Conservation (phyloP, 2,113 vertebrate species). For the Athene cunicularia region DNA sequence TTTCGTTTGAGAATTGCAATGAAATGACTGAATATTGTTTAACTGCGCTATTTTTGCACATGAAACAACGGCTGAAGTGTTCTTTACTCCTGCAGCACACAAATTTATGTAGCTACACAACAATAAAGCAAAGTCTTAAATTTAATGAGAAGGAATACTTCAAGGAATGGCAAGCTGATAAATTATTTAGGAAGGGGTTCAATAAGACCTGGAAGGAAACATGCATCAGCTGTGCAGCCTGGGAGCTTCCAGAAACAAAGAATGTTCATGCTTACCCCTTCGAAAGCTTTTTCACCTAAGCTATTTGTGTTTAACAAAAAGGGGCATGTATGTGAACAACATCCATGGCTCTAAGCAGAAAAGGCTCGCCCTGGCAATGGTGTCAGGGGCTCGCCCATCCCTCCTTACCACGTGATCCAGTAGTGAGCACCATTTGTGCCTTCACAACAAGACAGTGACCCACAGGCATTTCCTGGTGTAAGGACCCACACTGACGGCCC, state of each 20-base stretch:
- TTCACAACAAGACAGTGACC: not conserved
- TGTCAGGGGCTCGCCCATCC: not conserved
- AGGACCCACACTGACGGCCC: not conserved
- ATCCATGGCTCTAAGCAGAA: not conserved
- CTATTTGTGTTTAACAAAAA: not conserved
- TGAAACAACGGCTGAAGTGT: conserved; percentile 20
- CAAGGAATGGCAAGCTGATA: conserved; percentile 71
- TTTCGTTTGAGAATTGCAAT: not conserved
- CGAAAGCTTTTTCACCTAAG: not conserved
- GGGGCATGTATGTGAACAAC: not conserved
- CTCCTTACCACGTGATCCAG: accelerated
- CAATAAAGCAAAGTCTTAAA: conserved; percentile 74
- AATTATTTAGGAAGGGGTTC: conserved; percentile 77
- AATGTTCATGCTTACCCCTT: not conserved
- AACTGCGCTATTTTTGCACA: conserved; percentile 55
- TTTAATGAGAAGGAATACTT: conserved; percentile 77
- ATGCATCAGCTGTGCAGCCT: not conserved
- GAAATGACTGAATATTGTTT: conserved; percentile 26
- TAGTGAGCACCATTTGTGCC: not conserved
- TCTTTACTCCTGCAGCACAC: conserved; percentile 32
- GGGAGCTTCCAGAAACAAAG: conserved; percentile 21
- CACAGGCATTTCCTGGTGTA: not conserved
- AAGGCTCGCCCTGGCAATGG: not conserved
- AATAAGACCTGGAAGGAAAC: conserved; percentile 42
- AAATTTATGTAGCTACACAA: conserved; percentile 66